Evolutionary conservation across 2,113 vertebrate species (phyloP).

Genomic region (Platycercus adscitus): DNA sequence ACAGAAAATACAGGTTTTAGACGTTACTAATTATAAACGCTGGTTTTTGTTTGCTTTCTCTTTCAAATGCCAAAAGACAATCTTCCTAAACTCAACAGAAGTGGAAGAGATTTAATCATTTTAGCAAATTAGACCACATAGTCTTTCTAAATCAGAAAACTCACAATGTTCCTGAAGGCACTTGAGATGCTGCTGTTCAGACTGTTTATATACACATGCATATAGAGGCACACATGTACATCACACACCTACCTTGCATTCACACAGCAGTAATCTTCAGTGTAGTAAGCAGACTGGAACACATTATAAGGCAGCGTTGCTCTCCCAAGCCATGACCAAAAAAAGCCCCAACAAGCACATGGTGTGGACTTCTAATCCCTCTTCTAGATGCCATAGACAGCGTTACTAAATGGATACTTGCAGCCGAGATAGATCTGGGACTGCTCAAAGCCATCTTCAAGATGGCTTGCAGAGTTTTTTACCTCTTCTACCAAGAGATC

Average conservation of each 20-base stretch:
- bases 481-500: background rate
- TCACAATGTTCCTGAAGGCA: background rate
- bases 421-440: background rate
- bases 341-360: background rate
- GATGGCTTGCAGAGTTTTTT: background rate
- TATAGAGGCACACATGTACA: accelerated
- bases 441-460: background rate
- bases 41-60: background rate
- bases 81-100: background rate
- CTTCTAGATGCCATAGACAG: background rate
- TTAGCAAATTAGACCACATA: background rate
- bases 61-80: background rate
- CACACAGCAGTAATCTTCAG: background rate
- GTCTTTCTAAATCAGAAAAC: background rate
- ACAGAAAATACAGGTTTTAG: background rate
- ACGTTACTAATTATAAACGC: background rate
- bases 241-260: background rate
- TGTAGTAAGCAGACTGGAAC: accelerated
- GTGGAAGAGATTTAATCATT: background rate
- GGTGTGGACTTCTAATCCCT: background rate
- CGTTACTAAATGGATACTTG: background rate
- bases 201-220: background rate
- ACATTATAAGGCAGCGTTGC: background rate
- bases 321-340: background rate
- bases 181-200: background rate